These are phyloP conservation scores for Phalacrocorax brasilianus DNA, from an alignment of 2,113 vertebrate genomes.

Conservation along the genomic window DNA sequence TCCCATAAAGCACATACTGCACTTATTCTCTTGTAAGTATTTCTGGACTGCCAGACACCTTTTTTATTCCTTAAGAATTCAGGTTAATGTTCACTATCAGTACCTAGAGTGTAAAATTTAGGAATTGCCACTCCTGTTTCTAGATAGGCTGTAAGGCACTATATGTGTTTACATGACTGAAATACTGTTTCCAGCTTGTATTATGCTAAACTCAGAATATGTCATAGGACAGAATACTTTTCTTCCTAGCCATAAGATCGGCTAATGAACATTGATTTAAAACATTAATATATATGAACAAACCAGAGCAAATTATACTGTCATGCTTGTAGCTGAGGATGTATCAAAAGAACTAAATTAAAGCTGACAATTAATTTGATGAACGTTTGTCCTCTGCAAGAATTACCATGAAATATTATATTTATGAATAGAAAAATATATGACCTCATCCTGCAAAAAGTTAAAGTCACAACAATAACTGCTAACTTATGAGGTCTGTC, in stretches of 20 bases:
- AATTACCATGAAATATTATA: not conserved
- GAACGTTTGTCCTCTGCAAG: not conserved
- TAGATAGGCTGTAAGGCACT: not conserved
- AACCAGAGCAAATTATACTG: not conserved
- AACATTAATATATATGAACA: not conserved
- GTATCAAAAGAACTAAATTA: not conserved
- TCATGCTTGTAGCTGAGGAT: not conserved
- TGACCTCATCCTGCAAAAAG: not conserved
- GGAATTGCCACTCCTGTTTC: not conserved
- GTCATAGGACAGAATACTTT: not conserved
- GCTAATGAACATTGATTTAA: not conserved
- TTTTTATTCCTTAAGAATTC: not conserved
- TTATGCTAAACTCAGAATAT: not conserved
- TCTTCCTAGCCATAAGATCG: not conserved
- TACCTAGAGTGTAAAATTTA: not conserved
- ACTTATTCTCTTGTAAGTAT: not conserved
- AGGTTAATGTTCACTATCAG: not conserved
- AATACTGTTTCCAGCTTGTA: not conserved
- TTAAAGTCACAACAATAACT: not conserved
- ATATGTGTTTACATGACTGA: not conserved
- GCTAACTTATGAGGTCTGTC: not conserved
- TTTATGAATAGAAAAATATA: not conserved
- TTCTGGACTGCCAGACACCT: not conserved
- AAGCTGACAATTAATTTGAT: not conserved
- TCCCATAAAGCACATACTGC: not conserved